Conservation (phyloP, 2,888 invertebrate genomes). For the Tetranychus truncatus region DNA sequence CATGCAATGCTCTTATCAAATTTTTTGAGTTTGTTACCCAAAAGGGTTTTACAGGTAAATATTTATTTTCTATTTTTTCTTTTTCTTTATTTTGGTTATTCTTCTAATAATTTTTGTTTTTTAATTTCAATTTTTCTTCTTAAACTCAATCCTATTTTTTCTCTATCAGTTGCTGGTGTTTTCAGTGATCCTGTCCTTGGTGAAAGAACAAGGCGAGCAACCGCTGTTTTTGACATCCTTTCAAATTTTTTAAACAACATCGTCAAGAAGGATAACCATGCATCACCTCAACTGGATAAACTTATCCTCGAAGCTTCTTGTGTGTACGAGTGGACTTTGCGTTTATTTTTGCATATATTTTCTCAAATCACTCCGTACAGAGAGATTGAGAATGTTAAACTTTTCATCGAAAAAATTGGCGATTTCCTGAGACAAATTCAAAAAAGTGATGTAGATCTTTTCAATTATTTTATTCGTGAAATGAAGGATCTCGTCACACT, state of each 20-base stretch:
- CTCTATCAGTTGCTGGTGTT: background rate
- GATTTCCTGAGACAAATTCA: background rate
- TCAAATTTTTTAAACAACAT: background rate
- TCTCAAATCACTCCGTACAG: background rate
- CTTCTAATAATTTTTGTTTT: background rate
- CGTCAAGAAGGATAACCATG: background rate
- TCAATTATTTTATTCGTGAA: background rate
- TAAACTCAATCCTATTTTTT: background rate
- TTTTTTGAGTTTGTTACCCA: too few relatives aligned
- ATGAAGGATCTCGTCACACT: background rate
- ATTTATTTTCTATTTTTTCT: too few relatives aligned
- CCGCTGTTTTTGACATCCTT: background rate
- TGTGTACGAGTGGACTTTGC: background rate
- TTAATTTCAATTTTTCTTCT: background rate
- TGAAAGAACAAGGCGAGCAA: background rate
- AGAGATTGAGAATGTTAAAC: background rate
- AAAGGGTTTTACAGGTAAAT: too few relatives aligned
- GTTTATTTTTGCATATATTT: background rate
- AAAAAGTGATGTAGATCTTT: background rate
- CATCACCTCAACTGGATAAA: background rate
- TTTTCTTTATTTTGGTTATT: background rate
- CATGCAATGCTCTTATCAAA: too few relatives aligned
- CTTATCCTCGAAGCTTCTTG: background rate
- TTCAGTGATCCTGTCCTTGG: background rate
- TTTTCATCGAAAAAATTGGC: background rate